These are phyloP conservation scores for Drosophila peninsularis DNA, from an alignment of 2,888 invertebrate species.

Conservation along the genomic window DNA sequence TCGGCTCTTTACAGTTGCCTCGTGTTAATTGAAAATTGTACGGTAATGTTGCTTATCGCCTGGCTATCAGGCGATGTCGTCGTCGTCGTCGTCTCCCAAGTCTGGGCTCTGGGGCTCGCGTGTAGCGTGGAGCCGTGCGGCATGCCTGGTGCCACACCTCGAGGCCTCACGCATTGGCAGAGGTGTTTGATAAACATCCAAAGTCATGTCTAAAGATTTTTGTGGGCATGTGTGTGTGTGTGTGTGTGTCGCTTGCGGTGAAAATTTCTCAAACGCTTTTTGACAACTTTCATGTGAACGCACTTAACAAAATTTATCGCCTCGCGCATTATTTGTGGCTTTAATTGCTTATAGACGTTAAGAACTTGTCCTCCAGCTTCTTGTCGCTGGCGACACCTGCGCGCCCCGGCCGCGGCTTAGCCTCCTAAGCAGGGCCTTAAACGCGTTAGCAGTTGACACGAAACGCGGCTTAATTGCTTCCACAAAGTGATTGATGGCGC, in stretches of 20 bases:
- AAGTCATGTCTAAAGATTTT: constrained; percentile 48
- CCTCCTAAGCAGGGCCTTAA: constrained; percentile 54
- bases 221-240: constrained; percentile 20
- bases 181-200: constrained; percentile 71
- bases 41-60: constrained; percentile 83
- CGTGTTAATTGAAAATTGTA: constrained; percentile 84
- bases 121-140: constrained; percentile 44
- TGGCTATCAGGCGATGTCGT: constrained; percentile 66
- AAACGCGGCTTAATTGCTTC: constrained; percentile 69
- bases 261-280: constrained; percentile 79
- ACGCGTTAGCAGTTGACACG: constrained; percentile 67
- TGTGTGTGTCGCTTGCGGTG: constrained; percentile 49
- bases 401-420: constrained; percentile 32
- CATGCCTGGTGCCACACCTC: constrained; percentile 63
- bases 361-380: constrained; percentile 65
- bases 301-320: constrained; percentile 82
- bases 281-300: constrained; percentile 81
- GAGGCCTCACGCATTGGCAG: constrained; percentile 74
- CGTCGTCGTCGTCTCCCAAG: constrained; percentile 42
- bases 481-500: constrained; percentile 60
- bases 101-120: constrained; percentile 46
- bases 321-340: constrained; percentile 76
- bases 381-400: constrained; percentile 57
- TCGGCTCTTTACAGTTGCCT: constrained; percentile 73
- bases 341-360: constrained; percentile 71